phyloP scores from a whole-genome alignment of 1,140 invertebrate genomes.

The Potamilus streckersoni region DNA sequence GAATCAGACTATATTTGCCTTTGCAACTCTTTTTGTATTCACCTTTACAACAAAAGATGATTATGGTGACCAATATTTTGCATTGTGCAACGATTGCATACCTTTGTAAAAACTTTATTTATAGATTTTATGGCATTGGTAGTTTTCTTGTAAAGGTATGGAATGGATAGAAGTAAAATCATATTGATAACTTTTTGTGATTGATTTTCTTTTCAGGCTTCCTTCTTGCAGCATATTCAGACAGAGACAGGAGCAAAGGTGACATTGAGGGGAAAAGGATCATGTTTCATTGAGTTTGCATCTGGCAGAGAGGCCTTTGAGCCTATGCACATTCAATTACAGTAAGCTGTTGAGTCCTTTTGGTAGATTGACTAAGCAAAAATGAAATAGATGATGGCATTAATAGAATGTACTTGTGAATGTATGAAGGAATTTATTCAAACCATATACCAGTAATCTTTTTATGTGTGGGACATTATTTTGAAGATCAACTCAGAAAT shows the following conservation, averaged over 20 bases:
- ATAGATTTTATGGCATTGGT: neutral
- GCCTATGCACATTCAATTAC: slow-evolving; percentile 82
- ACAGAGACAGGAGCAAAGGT: slow-evolving; percentile 82
- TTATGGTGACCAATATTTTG: neutral
- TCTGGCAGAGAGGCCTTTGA: slow-evolving; percentile 79
- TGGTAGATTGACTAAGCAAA: neutral
- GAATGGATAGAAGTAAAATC: neutral
- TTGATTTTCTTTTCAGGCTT: slow-evolving; percentile 69
- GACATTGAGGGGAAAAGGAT: slow-evolving; percentile 78
- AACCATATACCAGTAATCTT: too few species aligned
- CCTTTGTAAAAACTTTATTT: neutral
- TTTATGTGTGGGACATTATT: too few species aligned
- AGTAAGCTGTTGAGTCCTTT: slow-evolving; percentile 69
- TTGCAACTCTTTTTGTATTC: too few species aligned
- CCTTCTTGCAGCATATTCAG: slow-evolving; percentile 82
- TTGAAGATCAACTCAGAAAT: too few species aligned
- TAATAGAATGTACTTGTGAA: too few species aligned
- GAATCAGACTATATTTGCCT: neutral
- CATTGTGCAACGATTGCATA: neutral
- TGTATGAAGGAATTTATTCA: too few species aligned
- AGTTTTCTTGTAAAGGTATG: neutral
- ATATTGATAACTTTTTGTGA: neutral
- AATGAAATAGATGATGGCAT: too few species aligned
- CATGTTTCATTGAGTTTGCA: slow-evolving; percentile 74
- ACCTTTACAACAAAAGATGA: too few species aligned